These are phyloP conservation scores for Shinisaurus crocodilurus DNA, from an alignment of 2,113 vertebrate genomes.

Conservation along the genomic window DNA sequence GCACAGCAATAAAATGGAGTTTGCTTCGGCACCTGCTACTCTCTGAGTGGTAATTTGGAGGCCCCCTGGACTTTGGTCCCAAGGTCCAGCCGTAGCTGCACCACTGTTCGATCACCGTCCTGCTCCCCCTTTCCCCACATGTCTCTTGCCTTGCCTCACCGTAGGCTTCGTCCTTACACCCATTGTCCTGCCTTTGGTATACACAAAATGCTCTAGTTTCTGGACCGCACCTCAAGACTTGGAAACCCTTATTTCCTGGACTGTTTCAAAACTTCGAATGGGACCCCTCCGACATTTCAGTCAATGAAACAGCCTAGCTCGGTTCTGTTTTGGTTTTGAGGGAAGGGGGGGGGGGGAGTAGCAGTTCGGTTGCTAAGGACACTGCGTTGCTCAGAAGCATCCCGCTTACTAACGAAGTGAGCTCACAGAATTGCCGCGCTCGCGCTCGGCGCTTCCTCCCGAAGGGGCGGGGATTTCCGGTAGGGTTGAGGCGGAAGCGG, in stretches of 20 bases:
- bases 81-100: too few species aligned
- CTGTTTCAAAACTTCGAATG: neutral
- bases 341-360: accelerated
- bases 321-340: neutral
- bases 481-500: neutral
- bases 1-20: too few species aligned
- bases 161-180: neutral
- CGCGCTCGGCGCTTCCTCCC: neutral
- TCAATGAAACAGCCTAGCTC: too few species aligned
- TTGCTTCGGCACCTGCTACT: too few species aligned
- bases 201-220: neutral
- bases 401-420: neutral
- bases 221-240: neutral
- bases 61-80: too few species aligned
- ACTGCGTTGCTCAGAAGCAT: neutral
- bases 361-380: neutral
- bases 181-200: neutral
- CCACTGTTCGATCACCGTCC: too few species aligned
- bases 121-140: neutral
- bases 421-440: neutral
- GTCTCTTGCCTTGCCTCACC: neutral
- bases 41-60: too few species aligned
- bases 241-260: neutral
- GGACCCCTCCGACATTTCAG: too few species aligned
- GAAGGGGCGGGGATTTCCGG: constrained; percentile 8